Conservation (phyloP, 2,797 vertebrate genomes). For the Enteromius paludinosus region DNA sequence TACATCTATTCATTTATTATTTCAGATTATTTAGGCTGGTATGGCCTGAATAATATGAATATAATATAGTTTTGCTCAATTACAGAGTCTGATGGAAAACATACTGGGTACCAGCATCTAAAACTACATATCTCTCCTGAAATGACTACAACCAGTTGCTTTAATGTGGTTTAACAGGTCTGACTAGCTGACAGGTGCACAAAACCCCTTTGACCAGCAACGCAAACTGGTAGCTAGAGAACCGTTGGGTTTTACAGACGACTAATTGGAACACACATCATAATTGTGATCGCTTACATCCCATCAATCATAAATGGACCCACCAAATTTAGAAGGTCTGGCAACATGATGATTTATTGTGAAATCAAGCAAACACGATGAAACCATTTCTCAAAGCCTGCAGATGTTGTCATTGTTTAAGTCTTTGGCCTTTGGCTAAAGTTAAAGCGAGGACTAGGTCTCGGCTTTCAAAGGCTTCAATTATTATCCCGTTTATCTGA, state of each 20-base stretch:
- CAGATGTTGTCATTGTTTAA: conserved; percentile 58
- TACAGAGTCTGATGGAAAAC: background rate
- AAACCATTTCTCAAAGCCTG: conserved; percentile 55
- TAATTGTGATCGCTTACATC: conserved; percentile 27
- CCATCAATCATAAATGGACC: conserved; percentile 47
- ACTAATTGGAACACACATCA: conserved; percentile 39
- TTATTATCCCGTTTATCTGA: conserved; percentile 68
- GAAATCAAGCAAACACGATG: conserved; percentile 36
- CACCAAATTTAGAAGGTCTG: conserved; percentile 21
- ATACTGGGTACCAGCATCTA: background rate
- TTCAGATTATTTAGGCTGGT: background rate
- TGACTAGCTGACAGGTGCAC: background rate
- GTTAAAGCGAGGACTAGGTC: conserved; percentile 52
- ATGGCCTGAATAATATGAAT: background rate
- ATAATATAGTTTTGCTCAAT: background rate
- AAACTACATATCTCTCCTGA: background rate
- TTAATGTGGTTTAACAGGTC: background rate
- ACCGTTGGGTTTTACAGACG: conserved; percentile 28
- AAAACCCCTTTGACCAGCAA: background rate
- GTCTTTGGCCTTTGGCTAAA: conserved; percentile 48
- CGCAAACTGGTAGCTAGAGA: background rate
- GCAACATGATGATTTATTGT: conserved; percentile 56
- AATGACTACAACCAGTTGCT: background rate
- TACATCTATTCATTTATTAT: background rate
- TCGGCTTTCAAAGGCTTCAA: conserved; percentile 60